Evolutionary conservation across 2,113 vertebrate species (phyloP), one percentile per base, ranked within the genome.

Genomic region (Aphyosemion australe): DNA sequence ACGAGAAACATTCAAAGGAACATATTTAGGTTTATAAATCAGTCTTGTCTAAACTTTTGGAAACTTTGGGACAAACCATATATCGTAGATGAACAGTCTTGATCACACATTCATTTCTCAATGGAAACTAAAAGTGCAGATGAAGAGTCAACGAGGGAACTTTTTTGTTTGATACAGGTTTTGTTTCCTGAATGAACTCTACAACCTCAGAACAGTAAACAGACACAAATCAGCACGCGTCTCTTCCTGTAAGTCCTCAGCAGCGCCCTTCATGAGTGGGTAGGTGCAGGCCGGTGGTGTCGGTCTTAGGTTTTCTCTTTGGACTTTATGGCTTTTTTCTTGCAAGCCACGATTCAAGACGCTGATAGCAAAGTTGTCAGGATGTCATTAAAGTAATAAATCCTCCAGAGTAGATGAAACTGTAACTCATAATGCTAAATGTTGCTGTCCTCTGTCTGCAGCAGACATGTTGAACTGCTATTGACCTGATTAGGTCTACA

Each of bases 401-500:
- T 67, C 6, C 80, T 59, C 8, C 13, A 14, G 74, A 72, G 68
- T 34, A 53, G 76, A 53, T 48, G 68, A 47, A 71, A 77, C 48
- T 78, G 41, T 72, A 46, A 51, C 71, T 56, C 20, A 9, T 51
- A 43, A 55, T 76, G 78, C 79, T 69, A 78, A 85, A 87, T 83
- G 84, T 79, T 80, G 64, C 65, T 41, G 68, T 58, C 31, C 62
- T 76, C 37, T 1, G 58, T 71, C 50, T 48, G 54, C 12, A 52
- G 49, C 74, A 80, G 76, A 81, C 74, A 19, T 47, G 61, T 56
- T 72, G 78, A 76, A 83, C 75, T 80, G 10, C 37, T 63, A 32
- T 64, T 66, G 81, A 85, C 74, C 81, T 45, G 21, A 83, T 62
- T 71, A 51, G 79, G 64, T 70, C 81, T 58, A 74, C 78, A 82